Evolutionary conservation across 1,140 invertebrate genomes (phyloP).

Genomic region (Vanessa tameamea): DNA sequence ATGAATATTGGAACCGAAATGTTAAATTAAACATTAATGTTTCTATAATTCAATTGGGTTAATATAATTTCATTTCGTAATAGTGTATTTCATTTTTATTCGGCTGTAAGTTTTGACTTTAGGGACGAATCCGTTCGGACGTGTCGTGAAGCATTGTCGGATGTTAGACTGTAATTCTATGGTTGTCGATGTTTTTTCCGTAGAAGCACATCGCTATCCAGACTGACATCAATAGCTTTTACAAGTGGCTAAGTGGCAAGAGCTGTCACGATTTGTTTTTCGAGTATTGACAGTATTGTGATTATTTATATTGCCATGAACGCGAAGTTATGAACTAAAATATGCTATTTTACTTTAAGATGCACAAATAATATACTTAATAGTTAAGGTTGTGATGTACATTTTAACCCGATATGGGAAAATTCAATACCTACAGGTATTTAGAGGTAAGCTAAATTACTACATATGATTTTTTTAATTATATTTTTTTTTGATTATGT

Average conservation of each 20-base stretch:
- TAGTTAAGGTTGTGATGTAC: slow-evolving; percentile 70
- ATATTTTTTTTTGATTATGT: not conserved
- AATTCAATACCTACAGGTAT: slow-evolving; percentile 80
- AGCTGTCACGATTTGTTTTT: slow-evolving; percentile 16
- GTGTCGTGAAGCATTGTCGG: too few relatives aligned
- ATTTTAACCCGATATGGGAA: slow-evolving; percentile 75
- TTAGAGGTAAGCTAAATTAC: slow-evolving; percentile 67
- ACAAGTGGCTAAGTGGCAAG: not conserved
- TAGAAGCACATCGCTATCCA: not conserved
- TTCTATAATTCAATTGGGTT: too few relatives aligned
- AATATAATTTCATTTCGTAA: too few relatives aligned
- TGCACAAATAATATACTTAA: slow-evolving; percentile 29
- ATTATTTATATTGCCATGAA: slow-evolving; percentile 13
- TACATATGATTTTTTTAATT: not conserved
- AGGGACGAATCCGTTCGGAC: too few relatives aligned
- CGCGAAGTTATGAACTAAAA: slow-evolving; percentile 11
- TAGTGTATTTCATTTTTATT: too few relatives aligned
- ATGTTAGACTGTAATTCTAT: not conserved
- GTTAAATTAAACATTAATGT: too few relatives aligned
- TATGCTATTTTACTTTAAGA: slow-evolving; percentile 17
- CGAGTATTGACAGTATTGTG: slow-evolving; percentile 8
- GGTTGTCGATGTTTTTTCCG: not conserved
- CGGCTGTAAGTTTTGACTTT: too few relatives aligned
- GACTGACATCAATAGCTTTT: slow-evolving; percentile 2
- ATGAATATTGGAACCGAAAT: too few relatives aligned